Percentiles rank a stretch among this genome's conserved stretches.
These are phyloP conservation scores for Conops quadrifasciatus DNA, from an alignment of 2,888 invertebrate species.

Conservation along the genomic window DNA sequence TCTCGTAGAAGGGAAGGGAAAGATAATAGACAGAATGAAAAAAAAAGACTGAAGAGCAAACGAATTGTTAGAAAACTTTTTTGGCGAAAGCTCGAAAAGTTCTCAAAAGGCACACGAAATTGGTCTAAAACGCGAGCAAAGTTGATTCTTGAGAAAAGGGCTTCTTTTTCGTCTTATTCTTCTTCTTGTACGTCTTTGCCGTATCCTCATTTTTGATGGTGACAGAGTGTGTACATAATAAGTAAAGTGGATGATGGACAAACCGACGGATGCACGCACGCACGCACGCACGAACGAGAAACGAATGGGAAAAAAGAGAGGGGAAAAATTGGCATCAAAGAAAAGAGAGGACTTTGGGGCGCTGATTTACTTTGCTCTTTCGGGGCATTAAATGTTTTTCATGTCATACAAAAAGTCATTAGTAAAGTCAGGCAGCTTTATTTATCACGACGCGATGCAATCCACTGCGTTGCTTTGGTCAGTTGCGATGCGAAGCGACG, in stretches of 20 bases:
- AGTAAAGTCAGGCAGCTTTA: constrained; percentile 37
- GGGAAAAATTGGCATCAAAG: no score
- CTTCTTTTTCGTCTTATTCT: no score
- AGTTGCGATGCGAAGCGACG: neutral
- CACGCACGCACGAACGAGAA: no score
- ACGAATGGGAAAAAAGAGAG: no score
- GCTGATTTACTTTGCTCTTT: neutral
- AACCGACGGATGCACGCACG: neutral
- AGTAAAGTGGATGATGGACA: no score
- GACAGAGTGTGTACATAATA: neutral
- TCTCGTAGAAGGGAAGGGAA: neutral
- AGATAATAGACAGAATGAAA: neutral
- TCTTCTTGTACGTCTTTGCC: no score
- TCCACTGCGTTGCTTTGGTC: neutral
- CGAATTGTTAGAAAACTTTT: constrained; percentile 21
- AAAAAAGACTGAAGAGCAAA: neutral
- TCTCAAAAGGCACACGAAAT: constrained; percentile 10
- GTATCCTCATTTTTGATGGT: neutral
- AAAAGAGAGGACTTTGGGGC: neutral
- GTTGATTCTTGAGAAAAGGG: neutral
- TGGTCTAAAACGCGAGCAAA: constrained; percentile 1
- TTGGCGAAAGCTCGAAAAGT: constrained; percentile 28
- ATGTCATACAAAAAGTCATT: constrained; percentile 33
- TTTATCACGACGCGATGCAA: constrained; percentile 31
- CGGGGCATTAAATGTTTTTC: constrained; percentile 29